phyloP scores from a whole-genome alignment of 2,888 invertebrate species.

The Entomobrya multifasciata region DNA sequence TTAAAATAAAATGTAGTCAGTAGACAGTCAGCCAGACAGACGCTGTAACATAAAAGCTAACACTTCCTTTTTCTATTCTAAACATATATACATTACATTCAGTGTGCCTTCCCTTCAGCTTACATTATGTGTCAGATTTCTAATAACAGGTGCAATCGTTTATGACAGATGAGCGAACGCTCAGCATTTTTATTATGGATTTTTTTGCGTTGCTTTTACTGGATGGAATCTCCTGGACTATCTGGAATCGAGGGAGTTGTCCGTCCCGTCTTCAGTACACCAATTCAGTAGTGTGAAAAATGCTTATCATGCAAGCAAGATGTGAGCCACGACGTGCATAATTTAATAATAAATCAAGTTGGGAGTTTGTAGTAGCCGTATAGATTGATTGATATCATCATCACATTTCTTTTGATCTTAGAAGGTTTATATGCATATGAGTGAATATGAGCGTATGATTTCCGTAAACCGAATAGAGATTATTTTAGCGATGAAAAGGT shows the following conservation, averaged over 20 bases:
- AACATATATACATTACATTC: not conserved
- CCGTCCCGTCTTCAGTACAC: constrained; percentile 23
- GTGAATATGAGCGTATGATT: no score
- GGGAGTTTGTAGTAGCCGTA: constrained; percentile 28
- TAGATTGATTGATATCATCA: constrained; percentile 59
- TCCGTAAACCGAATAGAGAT: no score
- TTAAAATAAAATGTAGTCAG: constrained; percentile 1
- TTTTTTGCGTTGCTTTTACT: no score
- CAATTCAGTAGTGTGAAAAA: constrained; percentile 58
- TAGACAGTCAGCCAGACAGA: constrained; percentile 32
- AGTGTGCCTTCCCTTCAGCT: not conserved
- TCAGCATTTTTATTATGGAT: not conserved
- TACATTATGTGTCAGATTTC: constrained; percentile 21
- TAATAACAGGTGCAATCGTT: constrained; percentile 43
- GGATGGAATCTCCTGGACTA: not conserved
- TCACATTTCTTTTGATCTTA: no score
- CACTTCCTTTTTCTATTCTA: not conserved
- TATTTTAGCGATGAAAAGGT: no score
- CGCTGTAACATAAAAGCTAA: constrained; percentile 8
- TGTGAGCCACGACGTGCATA: constrained; percentile 26
- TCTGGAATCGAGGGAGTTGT: not conserved
- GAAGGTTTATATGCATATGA: no score
- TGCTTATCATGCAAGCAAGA: constrained; percentile 51
- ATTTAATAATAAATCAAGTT: constrained; percentile 43
- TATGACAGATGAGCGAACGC: constrained; percentile 53